phyloP scores from a whole-genome alignment of 1,140 invertebrate species.

The Caenorhabditis remanei region DNA sequence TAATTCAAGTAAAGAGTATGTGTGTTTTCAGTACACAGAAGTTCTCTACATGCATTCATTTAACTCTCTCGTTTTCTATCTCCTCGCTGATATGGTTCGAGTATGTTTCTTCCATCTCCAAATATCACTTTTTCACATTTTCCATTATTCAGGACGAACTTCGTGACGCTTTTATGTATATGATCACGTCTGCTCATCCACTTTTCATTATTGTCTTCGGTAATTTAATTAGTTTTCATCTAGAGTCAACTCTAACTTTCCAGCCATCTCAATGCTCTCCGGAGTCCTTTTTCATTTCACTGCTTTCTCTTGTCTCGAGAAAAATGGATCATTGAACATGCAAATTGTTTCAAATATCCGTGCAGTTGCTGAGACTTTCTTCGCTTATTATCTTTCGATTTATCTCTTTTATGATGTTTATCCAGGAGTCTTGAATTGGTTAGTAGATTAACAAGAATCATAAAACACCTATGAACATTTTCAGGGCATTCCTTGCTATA shows the following conservation, averaged over 20 bases:
- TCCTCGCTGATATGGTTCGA: constrained; percentile 67
- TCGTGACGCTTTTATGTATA: constrained; percentile 69
- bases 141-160: constrained; percentile 65
- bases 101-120: constrained; percentile 8
- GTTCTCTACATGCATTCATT: constrained; percentile 68
- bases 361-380: constrained; percentile 78
- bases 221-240: no score
- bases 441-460: neutral
- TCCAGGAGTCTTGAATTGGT: constrained; percentile 62
- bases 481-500: constrained; percentile 22
- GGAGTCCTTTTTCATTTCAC: constrained; percentile 56
- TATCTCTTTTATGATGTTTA: constrained; percentile 68
- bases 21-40: constrained; percentile 60
- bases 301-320: constrained; percentile 61
- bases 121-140: neutral
- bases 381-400: constrained; percentile 79
- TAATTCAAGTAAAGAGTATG: neutral
- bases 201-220: constrained; percentile 78
- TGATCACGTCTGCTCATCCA: constrained; percentile 64
- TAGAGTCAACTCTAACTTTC: neutral
- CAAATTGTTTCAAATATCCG: constrained; percentile 59
- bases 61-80: constrained; percentile 69
- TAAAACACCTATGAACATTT: neutral
- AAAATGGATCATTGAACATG: constrained; percentile 58
- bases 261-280: constrained; percentile 5